Evolutionary conservation across 2,888 invertebrate species (phyloP).

Genomic region (Latrodectus elegans): DNA sequence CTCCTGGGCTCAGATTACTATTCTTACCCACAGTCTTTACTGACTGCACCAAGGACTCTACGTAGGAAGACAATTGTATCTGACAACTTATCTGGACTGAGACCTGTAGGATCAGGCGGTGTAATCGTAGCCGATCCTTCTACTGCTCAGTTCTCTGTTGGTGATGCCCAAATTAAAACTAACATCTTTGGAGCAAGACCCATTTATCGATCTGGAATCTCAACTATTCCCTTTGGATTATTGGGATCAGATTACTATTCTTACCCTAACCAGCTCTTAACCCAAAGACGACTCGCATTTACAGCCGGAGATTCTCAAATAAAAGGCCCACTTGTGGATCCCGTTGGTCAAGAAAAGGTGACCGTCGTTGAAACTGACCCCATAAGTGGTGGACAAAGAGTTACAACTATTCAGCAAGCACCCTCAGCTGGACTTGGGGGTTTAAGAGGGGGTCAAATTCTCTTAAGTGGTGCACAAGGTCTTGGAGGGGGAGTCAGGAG

Average conservation of each 20-base stretch:
- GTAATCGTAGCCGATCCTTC: constrained; percentile 40
- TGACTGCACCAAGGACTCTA: constrained; percentile 20
- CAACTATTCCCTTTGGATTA: constrained; percentile 46
- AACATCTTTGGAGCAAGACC: constrained; percentile 27
- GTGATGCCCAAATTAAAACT: constrained; percentile 49
- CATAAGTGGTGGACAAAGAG: constrained; percentile 19
- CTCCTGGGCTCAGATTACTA: constrained; percentile 44
- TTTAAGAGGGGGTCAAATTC: constrained; percentile 44
- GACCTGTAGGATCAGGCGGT: constrained; percentile 33
- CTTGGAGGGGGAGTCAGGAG: constrained; percentile 33
- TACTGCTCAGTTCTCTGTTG: constrained; percentile 45
- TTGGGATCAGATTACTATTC: constrained; percentile 60
- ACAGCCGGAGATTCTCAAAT: constrained; percentile 58
- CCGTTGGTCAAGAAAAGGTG: constrained; percentile 37
- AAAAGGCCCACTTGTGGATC: constrained; percentile 7
- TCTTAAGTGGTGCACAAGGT: constrained; percentile 42
- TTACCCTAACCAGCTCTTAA: constrained; percentile 39
- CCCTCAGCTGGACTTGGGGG: constrained; percentile 13
- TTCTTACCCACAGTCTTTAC: constrained; percentile 43
- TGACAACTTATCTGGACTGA: constrained; percentile 40
- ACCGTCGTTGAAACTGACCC: constrained; percentile 34
- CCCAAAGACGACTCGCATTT: constrained; percentile 40
- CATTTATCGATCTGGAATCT: constrained; percentile 40
- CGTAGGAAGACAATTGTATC: constrained; percentile 33
- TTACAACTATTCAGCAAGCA: constrained; percentile 34